These are phyloP conservation scores for Poecile atricapillus DNA, from an alignment of 2,113 vertebrate genomes.

Conservation along the genomic window DNA sequence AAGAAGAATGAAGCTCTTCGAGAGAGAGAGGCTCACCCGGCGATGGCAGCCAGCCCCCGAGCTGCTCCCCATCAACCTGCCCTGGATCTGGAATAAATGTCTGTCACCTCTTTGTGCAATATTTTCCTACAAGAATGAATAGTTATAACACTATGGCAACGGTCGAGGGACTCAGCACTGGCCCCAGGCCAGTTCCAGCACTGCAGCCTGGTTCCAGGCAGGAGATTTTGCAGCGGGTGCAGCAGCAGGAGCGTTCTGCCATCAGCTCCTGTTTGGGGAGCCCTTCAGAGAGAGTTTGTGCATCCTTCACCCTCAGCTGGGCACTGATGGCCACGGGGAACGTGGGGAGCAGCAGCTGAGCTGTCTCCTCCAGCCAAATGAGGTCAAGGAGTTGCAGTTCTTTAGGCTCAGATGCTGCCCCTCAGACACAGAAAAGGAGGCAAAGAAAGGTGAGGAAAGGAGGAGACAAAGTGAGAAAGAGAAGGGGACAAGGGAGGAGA, in stretches of 20 bases:
- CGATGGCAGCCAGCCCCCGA: neutral
- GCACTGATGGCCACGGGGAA: neutral
- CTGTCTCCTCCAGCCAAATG: neutral
- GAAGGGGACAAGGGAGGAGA: neutral
- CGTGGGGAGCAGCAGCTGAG: neutral
- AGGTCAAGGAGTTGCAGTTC: neutral
- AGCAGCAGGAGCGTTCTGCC: neutral
- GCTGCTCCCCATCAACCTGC: neutral
- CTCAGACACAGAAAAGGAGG: neutral
- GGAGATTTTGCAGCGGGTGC: neutral
- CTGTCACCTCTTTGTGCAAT: neutral
- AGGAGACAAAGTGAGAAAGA: neutral
- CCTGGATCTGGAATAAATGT: neutral
- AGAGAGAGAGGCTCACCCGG: neutral
- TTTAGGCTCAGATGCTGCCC: neutral
- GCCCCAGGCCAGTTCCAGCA: neutral
- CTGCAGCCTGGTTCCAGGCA: fast-evolving
- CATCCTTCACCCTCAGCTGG: neutral
- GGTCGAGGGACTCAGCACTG: fast-evolving
- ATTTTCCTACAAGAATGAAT: neutral
- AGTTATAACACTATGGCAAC: neutral
- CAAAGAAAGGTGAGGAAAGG: neutral
- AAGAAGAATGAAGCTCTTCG: neutral
- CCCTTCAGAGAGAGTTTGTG: neutral
- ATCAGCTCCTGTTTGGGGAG: neutral